Evolutionary conservation across 1,140 invertebrate genomes (phyloP).

Genomic region (Dendrolimus kikuchii): DNA sequence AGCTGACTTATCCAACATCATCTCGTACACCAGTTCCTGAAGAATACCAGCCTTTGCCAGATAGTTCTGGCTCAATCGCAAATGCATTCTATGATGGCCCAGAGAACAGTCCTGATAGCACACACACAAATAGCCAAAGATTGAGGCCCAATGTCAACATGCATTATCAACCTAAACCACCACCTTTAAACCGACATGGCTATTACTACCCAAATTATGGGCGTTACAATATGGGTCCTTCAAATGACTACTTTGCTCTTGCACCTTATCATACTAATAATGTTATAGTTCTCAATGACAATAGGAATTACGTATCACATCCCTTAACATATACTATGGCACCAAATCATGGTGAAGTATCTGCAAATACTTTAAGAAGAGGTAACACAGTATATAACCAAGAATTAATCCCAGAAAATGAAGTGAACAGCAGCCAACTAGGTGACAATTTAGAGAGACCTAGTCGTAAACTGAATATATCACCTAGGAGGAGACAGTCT

Average conservation of each 20-base stretch:
- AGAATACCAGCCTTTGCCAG: conserved; percentile 61
- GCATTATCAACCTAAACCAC: conserved; percentile 53
- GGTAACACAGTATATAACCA: conserved; percentile 16
- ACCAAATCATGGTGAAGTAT: conserved; percentile 10
- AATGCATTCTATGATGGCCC: conserved; percentile 4
- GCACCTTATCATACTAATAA: conserved; percentile 35
- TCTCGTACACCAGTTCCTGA: conserved; percentile 56
- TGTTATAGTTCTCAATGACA: conserved; percentile 39
- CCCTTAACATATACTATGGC: conserved; percentile 35
- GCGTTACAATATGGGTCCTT: conserved; percentile 21
- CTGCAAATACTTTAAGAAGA: conserved; percentile 1
- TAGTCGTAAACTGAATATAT: conserved; percentile 58
- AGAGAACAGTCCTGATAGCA: conserved; percentile 28
- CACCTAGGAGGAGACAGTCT: conserved; percentile 50
- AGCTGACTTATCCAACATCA: conserved; percentile 32
- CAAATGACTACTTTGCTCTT: conserved; percentile 24
- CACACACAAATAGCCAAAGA: conserved; percentile 26
- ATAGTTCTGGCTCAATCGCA: conserved; percentile 57
- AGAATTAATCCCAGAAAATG: conserved; percentile 3
- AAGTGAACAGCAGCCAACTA: conserved; percentile 11
- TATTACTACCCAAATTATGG: conserved; percentile 46
- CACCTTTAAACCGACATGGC: conserved; percentile 25
- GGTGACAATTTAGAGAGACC: conserved; percentile 43
- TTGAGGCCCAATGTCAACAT: conserved; percentile 41
- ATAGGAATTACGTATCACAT: conserved; percentile 35